A percentile compares a stretch with the other conserved stretches of the same genome.
Conservation (phyloP, 1,140 invertebrate genomes). For the Lutraria rhynchaena region DNA sequence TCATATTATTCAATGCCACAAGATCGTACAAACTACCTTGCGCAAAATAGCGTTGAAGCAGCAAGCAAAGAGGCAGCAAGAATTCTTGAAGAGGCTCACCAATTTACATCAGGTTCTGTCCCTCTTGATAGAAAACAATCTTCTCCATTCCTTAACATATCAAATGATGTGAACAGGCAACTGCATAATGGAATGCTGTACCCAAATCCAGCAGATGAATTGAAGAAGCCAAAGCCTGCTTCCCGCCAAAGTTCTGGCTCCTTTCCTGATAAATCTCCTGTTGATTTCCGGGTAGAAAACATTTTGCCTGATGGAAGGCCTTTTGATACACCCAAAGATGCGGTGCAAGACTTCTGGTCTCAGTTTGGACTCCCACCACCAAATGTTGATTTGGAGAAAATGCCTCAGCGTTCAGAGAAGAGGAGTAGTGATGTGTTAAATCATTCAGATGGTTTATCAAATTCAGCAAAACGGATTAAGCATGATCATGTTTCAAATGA, state of each 20-base stretch:
- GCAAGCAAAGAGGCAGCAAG: constrained; percentile 39
- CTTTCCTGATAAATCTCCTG: constrained; percentile 16
- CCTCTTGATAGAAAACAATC: neutral
- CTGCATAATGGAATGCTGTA: neutral
- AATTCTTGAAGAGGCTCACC: constrained; percentile 40
- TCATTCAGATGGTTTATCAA: constrained; percentile 3
- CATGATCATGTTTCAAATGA: neutral
- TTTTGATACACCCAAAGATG: neutral
- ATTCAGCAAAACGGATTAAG: neutral
- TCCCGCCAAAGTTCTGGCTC: constrained; percentile 8
- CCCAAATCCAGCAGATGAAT: constrained; percentile 1
- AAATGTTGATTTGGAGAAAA: constrained; percentile 25
- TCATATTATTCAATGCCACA: constrained; percentile 42
- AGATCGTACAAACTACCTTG: constrained; percentile 2
- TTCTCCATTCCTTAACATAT: constrained; percentile 43
- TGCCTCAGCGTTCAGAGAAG: neutral
- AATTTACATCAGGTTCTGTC: constrained; percentile 7
- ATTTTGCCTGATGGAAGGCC: neutral
- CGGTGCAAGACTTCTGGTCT: constrained; percentile 27
- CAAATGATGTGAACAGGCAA: constrained; percentile 40
- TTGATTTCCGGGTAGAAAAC: constrained; percentile 25
- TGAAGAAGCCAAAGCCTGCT: neutral
- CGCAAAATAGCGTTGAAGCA: neutral
- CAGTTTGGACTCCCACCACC: constrained; percentile 43
- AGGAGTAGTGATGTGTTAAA: neutral